Conservation (phyloP, 2,888 invertebrate genomes). For the Apodemia mormo region DNA sequence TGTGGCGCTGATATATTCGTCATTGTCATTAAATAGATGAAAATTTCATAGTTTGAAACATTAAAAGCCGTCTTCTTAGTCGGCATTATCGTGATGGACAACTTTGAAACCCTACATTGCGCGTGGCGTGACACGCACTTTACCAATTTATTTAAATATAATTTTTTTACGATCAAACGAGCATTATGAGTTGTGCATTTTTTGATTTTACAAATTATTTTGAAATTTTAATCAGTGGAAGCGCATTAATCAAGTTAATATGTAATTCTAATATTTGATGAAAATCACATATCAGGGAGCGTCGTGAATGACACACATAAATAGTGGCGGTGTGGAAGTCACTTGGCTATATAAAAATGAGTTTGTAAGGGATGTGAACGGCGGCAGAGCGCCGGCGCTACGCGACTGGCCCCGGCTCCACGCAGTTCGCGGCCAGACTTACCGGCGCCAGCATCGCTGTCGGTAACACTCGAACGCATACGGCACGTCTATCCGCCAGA, state of each 20-base stretch:
- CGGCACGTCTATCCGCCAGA: slow-evolving; percentile 39
- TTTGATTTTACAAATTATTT: too few species aligned
- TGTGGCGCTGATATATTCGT: too few species aligned
- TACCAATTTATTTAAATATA: too few species aligned
- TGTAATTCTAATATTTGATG: slow-evolving; percentile 52
- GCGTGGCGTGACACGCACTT: too few species aligned
- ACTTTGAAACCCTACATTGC: too few species aligned
- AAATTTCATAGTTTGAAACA: too few species aligned
- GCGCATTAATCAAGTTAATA: slow-evolving; percentile 59
- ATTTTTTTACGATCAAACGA: too few species aligned
- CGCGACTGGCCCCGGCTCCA: slow-evolving; percentile 58
- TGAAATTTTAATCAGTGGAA: slow-evolving; percentile 54
- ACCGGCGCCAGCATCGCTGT: slow-evolving; percentile 67
- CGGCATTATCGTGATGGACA: too few species aligned
- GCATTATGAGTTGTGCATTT: too few species aligned
- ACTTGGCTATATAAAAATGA: slow-evolving; percentile 80
- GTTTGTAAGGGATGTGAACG: slow-evolving; percentile 67
- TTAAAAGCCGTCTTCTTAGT: too few species aligned
- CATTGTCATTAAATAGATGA: too few species aligned
- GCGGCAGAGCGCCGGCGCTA: slow-evolving; percentile 75
- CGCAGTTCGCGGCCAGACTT: slow-evolving; percentile 63
- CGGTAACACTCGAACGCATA: slow-evolving; percentile 43
- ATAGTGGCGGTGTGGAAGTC: slow-evolving; percentile 78
- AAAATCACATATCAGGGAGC: slow-evolving; percentile 76
- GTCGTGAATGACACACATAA: slow-evolving; percentile 78